Evolutionary conservation across 2,888 invertebrate species (phyloP).

Genomic region (Priapulus caudatus): DNA sequence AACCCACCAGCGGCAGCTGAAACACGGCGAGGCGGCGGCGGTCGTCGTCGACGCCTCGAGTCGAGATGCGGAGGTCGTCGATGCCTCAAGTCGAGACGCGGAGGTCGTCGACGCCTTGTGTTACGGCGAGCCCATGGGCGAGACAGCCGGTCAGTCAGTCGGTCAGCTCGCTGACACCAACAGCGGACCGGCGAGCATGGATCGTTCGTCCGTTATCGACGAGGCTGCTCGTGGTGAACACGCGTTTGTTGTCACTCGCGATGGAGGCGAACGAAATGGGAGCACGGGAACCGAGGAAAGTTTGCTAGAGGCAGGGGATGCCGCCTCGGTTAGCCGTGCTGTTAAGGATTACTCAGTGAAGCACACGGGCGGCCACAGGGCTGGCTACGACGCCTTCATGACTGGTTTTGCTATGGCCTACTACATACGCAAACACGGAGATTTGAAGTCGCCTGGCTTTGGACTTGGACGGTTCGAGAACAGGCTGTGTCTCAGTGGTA

Average conservation of each 20-base stretch:
- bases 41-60: background rate
- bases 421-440: constrained; percentile 24
- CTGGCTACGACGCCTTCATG: constrained; percentile 42
- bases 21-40: background rate
- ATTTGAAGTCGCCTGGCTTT: constrained; percentile 7
- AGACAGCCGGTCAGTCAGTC: too few relatives aligned
- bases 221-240: too few relatives aligned
- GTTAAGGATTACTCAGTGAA: too few relatives aligned
- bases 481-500: constrained; percentile 37
- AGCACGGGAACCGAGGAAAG: background rate
- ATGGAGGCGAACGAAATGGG: background rate
- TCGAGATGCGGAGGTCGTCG: background rate
- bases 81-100: background rate
- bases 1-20: background rate
- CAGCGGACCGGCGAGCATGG: too few relatives aligned
- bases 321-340: too few relatives aligned
- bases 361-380: constrained; percentile 32
- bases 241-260: too few relatives aligned
- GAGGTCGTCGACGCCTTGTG: too few relatives aligned
- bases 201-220: too few relatives aligned
- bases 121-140: too few relatives aligned
- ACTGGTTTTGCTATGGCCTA: constrained; percentile 38
- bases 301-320: too few relatives aligned
- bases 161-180: background rate
- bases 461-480: constrained; percentile 30